Conservation (phyloP, 2,888 invertebrate species). For the Morpho deidamia region DNA sequence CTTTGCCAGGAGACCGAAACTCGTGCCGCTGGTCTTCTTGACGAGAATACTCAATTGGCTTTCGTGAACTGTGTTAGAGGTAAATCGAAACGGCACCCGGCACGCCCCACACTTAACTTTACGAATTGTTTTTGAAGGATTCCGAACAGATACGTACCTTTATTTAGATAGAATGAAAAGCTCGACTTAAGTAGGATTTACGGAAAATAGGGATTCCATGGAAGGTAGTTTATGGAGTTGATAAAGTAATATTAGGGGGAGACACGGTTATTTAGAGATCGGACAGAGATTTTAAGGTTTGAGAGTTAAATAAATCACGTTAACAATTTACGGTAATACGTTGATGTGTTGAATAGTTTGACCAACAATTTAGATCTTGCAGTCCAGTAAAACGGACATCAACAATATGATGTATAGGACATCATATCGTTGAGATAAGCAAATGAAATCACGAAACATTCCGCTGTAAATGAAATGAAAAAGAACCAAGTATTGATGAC, state of each 20-base stretch:
- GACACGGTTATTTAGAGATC: conserved; percentile 5
- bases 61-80: conserved; percentile 15
- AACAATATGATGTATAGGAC: no score
- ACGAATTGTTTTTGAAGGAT: conserved; percentile 33
- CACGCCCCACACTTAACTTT: conserved; percentile 2
- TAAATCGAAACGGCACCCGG: conserved; percentile 2
- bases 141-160: conserved; percentile 29
- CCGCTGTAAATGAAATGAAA: no score
- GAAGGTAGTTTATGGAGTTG: conserved; percentile 15
- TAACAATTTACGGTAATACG: conserved; percentile 1
- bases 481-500: no score
- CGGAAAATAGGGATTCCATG: conserved; percentile 17
- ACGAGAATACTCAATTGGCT: conserved; percentile 16
- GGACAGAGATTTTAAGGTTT: neutral
- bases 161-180: conserved; percentile 33
- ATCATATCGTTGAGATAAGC: no score
- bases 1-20: conserved; percentile 5
- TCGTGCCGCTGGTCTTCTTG: conserved; percentile 12
- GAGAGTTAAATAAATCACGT: conserved; percentile 6
- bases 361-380: no score
- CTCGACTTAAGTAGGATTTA: conserved; percentile 37
- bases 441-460: no score
- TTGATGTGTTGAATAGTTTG: no score
- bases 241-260: conserved; percentile 19
- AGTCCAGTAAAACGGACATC: no score